phyloP scores from a whole-genome alignment of 1,140 invertebrate genomes.

The Acromyrmex charruanus region DNA sequence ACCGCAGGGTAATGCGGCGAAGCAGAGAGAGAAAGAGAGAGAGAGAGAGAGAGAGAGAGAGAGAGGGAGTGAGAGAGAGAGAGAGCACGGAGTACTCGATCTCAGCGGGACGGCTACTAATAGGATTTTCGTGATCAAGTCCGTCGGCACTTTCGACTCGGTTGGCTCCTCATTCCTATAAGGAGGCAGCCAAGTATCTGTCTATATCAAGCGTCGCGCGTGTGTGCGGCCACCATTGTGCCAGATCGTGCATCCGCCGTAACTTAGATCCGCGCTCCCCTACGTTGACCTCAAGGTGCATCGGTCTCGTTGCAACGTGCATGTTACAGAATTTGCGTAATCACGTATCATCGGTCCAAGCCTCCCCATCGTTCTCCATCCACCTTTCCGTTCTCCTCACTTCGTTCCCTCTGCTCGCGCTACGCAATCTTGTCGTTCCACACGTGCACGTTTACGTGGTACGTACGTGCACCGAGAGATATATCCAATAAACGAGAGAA shows the following conservation, averaged over 20 bases:
- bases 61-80: no score
- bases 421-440: slow-evolving; percentile 43
- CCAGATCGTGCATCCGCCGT: slow-evolving; percentile 44
- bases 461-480: not conserved
- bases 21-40: slow-evolving; percentile 46
- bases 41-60: slow-evolving; percentile 22
- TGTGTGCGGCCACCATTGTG: slow-evolving; percentile 20
- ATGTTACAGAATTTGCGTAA: slow-evolving; percentile 83
- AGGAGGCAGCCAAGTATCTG: slow-evolving; percentile 43
- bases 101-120: slow-evolving; percentile 54
- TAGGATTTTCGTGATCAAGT: slow-evolving; percentile 72
- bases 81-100: slow-evolving; percentile 28
- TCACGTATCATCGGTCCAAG: slow-evolving; percentile 81
- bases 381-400: not conserved
- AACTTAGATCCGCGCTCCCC: slow-evolving; percentile 52
- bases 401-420: not conserved
- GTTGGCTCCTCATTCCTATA: slow-evolving; percentile 71
- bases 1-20: not conserved
- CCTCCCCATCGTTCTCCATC: not conserved
- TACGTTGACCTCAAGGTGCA: slow-evolving; percentile 79
- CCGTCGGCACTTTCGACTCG: slow-evolving; percentile 64
- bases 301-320: slow-evolving; percentile 76
- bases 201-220: slow-evolving; percentile 6
- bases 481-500: slow-evolving; percentile 57
- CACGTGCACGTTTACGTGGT: slow-evolving; percentile 9